A percentile compares a stretch with the other conserved stretches of the same genome.
phyloP scores from a whole-genome alignment of 2,888 invertebrate species.

The Dione juno region DNA sequence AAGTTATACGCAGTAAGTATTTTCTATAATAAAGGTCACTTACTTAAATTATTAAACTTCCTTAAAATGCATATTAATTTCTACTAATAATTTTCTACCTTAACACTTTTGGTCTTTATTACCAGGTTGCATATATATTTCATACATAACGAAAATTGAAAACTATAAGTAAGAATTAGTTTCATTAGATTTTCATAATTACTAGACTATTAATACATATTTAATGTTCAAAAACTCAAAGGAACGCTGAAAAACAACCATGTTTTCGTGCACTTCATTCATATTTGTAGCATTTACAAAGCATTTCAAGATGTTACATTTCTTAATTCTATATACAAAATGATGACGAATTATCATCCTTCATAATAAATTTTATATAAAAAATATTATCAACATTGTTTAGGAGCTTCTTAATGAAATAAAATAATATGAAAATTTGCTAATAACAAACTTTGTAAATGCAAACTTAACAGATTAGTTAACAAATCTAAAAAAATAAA shows the following conservation, averaged over 20 bases:
- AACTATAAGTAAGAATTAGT: constrained; percentile 52
- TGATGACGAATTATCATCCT: neutral
- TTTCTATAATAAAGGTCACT: constrained; percentile 55
- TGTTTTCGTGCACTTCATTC: constrained; percentile 75
- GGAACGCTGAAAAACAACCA: constrained; percentile 83
- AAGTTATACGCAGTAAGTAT: constrained; percentile 38
- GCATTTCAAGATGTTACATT: constrained; percentile 22
- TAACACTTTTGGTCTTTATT: constrained; percentile 70
- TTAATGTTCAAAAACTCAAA: constrained; percentile 65
- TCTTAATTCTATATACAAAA: neutral
- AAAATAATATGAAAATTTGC: neutral
- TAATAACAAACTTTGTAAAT: constrained; percentile 1
- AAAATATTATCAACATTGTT: neutral
- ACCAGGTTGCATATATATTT: constrained; percentile 68
- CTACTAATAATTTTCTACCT: constrained; percentile 65
- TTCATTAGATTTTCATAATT: constrained; percentile 51
- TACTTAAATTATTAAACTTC: constrained; percentile 72
- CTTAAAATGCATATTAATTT: constrained; percentile 71
- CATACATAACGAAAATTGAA: constrained; percentile 57
- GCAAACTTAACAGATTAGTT: constrained; percentile 10
- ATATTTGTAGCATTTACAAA: constrained; percentile 51
- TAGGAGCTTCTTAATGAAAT: neutral
- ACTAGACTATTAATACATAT: constrained; percentile 54
- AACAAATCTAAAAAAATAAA: neutral
- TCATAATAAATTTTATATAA: neutral